Evolutionary conservation across 2,888 invertebrate species (phyloP), one percentile per base, ranked within the genome.

Genomic region (Agrilus cyanescens): DNA sequence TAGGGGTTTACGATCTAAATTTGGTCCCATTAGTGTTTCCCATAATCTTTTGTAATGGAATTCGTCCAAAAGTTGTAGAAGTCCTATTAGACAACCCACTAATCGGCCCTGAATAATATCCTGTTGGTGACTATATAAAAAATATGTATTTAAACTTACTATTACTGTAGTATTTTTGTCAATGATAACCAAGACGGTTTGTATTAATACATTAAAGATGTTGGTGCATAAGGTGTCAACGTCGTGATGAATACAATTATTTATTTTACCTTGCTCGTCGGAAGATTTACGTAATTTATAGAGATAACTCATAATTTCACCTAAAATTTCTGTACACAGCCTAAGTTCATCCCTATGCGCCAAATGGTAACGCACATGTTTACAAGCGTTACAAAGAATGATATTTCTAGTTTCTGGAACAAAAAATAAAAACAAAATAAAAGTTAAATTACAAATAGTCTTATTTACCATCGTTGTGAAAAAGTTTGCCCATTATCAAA

Each of bases 41-140:
- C 91, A 89, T 35, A 93, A 69, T 12, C 85, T 74, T 52, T 83
- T 82, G 63, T 91, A 94, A 59, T 94, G 93, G 20, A 81, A 82
- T 49, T 90, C 88, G 52, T 86, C 86, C 57, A 95, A 74, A 4
- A 93, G 69, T 60, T 91, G 87, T 58, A 95, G 72, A 34, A 89
- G 74, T 1, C 90, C 89, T 16, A 91, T 75, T 13, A 95, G 69
- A 58, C 88, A 90, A 1, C 89, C 84, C 10, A 94, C 90, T 63
- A 95, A 71, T 51, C 85, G 82, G 3, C 90, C 85, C 85, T 85
- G 63, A 36, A 67, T 36, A 40, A 38, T 37, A 7, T 15, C 8
- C 29, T 36, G 32, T 40, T n/a, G 13, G 15, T 14, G n/a, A n/a
- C 5, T 33, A 33, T 15, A 10, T 6, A 10, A 25, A 25, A 25